A percentile compares a stretch with the other conserved stretches of the same genome.
These are phyloP conservation scores for Rhinoderma darwinii DNA, from an alignment of 2,113 vertebrate genomes.

Conservation along the genomic window DNA sequence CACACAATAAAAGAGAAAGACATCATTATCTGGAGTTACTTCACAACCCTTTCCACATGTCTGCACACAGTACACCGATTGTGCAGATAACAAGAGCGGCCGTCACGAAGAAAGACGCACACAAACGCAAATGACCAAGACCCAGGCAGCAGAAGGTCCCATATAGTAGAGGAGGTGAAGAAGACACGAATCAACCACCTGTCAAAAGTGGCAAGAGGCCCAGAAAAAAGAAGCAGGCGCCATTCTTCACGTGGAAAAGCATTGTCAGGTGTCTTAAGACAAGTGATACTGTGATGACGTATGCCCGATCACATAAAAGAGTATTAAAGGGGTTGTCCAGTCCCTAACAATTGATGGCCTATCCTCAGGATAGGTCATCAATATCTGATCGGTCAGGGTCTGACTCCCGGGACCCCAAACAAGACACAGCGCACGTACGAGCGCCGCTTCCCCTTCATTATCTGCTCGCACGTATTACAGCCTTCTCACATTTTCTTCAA, in stretches of 20 bases:
- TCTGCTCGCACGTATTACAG: no score
- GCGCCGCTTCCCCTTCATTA: no score
- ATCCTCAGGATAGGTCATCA: no score
- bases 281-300: not conserved
- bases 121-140: not conserved
- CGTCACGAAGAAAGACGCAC: not conserved
- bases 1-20: slow-evolving; percentile 19
- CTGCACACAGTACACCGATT: slow-evolving; percentile 21
- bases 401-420: no score
- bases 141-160: not conserved
- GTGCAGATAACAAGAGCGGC: not conserved
- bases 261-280: not conserved
- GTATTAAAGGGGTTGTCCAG: no score
- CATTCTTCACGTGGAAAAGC: not conserved
- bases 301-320: not conserved
- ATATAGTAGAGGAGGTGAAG: no score
- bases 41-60: slow-evolving; percentile 29
- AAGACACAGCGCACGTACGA: no score
- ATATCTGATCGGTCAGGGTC: no score
- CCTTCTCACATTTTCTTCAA: no score
- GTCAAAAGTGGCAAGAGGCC: not conserved
- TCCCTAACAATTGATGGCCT: not conserved
- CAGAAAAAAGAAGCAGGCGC: not conserved
- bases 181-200: no score
- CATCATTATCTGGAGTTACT: slow-evolving; percentile 21